Evolutionary conservation across 2,888 invertebrate genomes (phyloP), one percentile per base, ranked within the genome.

Genomic region (Tolmerus cingulatus): DNA sequence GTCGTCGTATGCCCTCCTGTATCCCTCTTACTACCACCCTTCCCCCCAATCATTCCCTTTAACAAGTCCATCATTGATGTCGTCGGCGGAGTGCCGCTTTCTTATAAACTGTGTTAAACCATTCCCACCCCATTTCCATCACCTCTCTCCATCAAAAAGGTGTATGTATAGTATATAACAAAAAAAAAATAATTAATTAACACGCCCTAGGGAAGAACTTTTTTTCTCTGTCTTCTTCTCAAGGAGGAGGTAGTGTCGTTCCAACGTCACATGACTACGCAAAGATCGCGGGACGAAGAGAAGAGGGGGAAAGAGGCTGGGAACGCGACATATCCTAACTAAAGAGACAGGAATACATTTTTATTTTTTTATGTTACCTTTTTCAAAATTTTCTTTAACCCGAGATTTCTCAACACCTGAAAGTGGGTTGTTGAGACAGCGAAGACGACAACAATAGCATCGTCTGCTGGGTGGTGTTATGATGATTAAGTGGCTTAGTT

Each of bases 401-500:
- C 19, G 23, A 23, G 74, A 43, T 43, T 85, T 46, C 74, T 46
- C 14, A 46, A 14, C 46, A 85, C 43, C 85, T 85, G 85, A 85
- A 85, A 85, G 85, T 85, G 85, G 85, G 46, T 85, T 85, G 85
- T 85, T 85, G 85, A 85, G 85, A 85, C 85, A 34, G 43, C 51
- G 51, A 51, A n/a, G 14, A 46, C 43, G 40, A 40, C 12, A 2
- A 40, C 40, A 7, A 12, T 2, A 12, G 12, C 40, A 9, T 12
- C 40, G 43, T 46, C 43, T 46, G 14, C 0, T 51, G 74, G 74
- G n/a, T 27, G 43, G 85, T 74, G 43, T 7, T 85, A 46, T 74
- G 46, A 74, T 74, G 46, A 74, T 30, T 85, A 43, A 74, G 74
- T 85, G 74, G 74, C 46, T 74, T 74, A 82, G 82, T 66, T 82